A percentile compares a stretch with the other conserved stretches of the same genome.
These are phyloP conservation scores for Neogobius melanostomus DNA, from an alignment of 2,113 vertebrate genomes.

Conservation along the genomic window DNA sequence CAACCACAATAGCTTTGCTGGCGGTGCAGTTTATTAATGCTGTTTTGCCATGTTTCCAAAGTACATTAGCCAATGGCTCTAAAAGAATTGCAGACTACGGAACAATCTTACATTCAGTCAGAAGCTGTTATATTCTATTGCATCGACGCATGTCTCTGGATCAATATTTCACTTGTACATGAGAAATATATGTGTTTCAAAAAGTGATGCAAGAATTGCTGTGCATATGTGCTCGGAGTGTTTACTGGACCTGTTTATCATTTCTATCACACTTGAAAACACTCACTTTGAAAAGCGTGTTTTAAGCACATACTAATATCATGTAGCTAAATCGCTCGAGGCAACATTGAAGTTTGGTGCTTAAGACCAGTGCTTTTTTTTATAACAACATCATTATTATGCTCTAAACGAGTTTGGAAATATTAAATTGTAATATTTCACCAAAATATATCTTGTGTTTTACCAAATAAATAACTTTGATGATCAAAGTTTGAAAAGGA, in stretches of 20 bases:
- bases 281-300: background rate
- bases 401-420: background rate
- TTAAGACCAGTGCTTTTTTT: constrained; percentile 4
- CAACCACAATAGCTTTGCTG: no score
- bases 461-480: constrained; percentile 23
- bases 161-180: background rate
- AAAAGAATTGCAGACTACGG: no score
- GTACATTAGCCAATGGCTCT: no score
- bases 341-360: constrained; percentile 2
- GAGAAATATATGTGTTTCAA: background rate
- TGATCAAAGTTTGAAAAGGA: constrained; percentile 23
- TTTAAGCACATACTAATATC: constrained; percentile 4
- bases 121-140: no score
- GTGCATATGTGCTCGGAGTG: background rate
- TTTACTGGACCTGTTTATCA: background rate
- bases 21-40: no score
- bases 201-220: background rate
- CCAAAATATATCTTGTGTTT: constrained; percentile 11
- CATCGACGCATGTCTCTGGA: background rate
- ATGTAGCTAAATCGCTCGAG: background rate
- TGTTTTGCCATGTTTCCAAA: no score
- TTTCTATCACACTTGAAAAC: constrained; percentile 1
- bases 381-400: constrained; percentile 4
- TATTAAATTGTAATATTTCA: constrained; percentile 2
- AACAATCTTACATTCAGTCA: no score